Evolutionary conservation across 2,113 vertebrate species (phyloP), one percentile per base, ranked within the genome.

Genomic region (Labrus mixtus): DNA sequence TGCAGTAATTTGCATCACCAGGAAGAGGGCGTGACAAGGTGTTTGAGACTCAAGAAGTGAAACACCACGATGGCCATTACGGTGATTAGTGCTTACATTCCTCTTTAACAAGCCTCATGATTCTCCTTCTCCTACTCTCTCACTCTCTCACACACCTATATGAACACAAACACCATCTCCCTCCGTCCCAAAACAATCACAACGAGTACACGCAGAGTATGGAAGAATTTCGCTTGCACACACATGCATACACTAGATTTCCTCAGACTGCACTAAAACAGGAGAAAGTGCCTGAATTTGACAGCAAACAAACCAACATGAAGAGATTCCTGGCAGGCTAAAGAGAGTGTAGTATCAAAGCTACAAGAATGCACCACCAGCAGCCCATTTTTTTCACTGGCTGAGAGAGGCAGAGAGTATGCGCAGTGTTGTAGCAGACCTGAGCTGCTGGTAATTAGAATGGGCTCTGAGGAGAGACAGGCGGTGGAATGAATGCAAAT

Each of bases 401-500:
- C 66, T 56, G 75, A 58, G 58, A 69, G 68, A 67, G 71, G 71
- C 68, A 80, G 70, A 57, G 73, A 84, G 83, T 81, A 55, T 78
- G 79, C n/a, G 81, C 86, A 88, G 87, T 68, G 78, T 87, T 84
- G 83, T 90, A 90, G 86, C 81, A 91, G 86, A 88, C 87, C 87
- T 84, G 90, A 87, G 91, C 89, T 88, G 89, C 79, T 89, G 88
- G 92, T 94, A 94, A 94, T 94, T 94, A 93, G 92, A 93, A 90
- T 89, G 80, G 86, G 87, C 89, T 93, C 90, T 83, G 91, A 92
- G 91, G 90, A 90, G 89, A 92, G 89, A 90, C 93, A 91, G 84
- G 89, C 91, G 84, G 84, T 79, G 85, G 82, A 94, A 94, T 94
- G 89, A 91, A 94, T 94, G 92, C 88, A 93, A 93, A 94, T 94